Conservation (phyloP, 2,113 vertebrate genomes). For the Petromus typicus region DNA sequence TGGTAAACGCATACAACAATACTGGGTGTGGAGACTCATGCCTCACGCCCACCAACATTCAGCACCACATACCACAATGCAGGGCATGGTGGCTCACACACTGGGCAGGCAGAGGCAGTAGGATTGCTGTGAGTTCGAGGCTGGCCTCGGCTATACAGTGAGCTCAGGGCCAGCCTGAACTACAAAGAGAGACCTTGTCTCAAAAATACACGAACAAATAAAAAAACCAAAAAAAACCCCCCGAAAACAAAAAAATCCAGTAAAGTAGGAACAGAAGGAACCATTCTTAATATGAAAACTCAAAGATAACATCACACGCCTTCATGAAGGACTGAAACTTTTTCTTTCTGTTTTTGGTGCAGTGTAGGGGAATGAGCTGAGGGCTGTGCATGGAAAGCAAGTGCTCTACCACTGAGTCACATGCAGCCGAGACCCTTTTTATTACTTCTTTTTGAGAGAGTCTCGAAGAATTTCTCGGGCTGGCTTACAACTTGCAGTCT, state of each 20-base stretch:
- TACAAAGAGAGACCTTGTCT: too few relatives aligned
- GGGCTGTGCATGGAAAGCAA: background rate
- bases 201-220: too few relatives aligned
- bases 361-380: background rate
- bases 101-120: too few relatives aligned
- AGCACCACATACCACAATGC: too few relatives aligned
- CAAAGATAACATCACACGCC: background rate
- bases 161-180: too few relatives aligned
- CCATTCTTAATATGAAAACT: background rate
- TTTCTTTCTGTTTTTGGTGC: background rate
- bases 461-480: background rate
- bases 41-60: too few relatives aligned
- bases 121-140: too few relatives aligned
- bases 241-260: background rate
- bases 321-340: background rate
- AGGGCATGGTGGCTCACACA: too few relatives aligned
- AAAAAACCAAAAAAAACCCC: too few relatives aligned
- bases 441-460: background rate
- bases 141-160: too few relatives aligned
- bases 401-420: background rate
- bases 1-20: too few relatives aligned
- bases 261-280: background rate
- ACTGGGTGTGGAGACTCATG: too few relatives aligned
- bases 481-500: background rate
- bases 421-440: background rate